These are phyloP conservation scores for Pelvicachromis taeniatus DNA, from an alignment of 2,113 vertebrate genomes.

Conservation along the genomic window DNA sequence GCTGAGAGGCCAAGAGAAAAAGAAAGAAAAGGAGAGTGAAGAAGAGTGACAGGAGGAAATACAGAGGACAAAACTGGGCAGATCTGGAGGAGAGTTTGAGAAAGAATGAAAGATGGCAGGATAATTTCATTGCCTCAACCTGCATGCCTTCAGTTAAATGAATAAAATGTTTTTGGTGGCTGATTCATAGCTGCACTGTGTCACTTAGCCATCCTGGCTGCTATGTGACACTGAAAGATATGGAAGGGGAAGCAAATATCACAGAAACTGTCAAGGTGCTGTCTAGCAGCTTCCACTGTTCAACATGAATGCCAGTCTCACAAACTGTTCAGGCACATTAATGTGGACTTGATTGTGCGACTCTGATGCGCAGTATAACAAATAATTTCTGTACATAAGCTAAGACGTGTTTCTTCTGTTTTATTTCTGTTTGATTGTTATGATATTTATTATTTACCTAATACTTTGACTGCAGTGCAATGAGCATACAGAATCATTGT, in stretches of 20 bases:
- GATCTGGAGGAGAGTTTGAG: neutral
- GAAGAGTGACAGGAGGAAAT: neutral
- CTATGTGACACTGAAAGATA: neutral
- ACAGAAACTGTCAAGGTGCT: conserved; percentile 2
- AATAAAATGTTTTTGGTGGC: neutral
- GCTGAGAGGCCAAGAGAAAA: neutral
- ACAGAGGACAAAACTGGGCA: neutral
- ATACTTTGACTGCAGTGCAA: neutral
- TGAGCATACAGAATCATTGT: neutral
- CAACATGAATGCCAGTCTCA: conserved; percentile 1
- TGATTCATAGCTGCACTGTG: neutral
- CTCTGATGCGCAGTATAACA: neutral
- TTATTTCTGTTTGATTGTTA: neutral
- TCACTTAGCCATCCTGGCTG: neutral
- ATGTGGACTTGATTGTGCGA: neutral
- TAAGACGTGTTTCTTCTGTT: neutral
- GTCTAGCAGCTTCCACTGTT: conserved; percentile 2
- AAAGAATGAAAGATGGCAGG: conserved; percentile 7
- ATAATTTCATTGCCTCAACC: conserved; percentile 24
- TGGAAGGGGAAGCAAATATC: conserved; percentile 12
- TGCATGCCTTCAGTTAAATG: neutral
- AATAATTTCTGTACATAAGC: neutral
- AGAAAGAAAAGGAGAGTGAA: neutral
- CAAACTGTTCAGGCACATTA: neutral
- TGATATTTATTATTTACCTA: neutral